Evolutionary conservation across 2,888 invertebrate genomes (phyloP), one percentile per base, ranked within the genome.

Genomic region (Amphiduros pacificus): DNA sequence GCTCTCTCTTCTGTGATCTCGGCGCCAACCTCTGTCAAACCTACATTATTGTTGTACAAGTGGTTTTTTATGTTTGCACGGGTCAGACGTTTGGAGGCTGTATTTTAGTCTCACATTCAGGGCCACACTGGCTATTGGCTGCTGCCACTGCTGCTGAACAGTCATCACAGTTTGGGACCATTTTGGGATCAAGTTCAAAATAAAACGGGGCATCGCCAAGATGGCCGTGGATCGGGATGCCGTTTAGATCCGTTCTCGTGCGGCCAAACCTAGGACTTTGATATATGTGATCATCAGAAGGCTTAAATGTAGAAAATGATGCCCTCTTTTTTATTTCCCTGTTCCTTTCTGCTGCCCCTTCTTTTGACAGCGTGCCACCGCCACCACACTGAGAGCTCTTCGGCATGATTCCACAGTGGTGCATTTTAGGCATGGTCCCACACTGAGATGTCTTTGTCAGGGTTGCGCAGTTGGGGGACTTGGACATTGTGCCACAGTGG

Each of bases 161-260:
- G n/a, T n/a, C n/a, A n/a, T n/a, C n/a, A n/a, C n/a, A n/a, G n/a
- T n/a, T n/a, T 44, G 44, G n/a, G 9, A n/a, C 44, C 44, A 44
- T 50, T 6, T 51, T 27, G 24, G 58, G 58, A 36, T 58, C 58
- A 29, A 58, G 58, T 32, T 58, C 58, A 58, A 58, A 58, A 51
- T 58, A 58, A 58, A 58, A 58, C 29, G 58, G 58, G 50, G 50
- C 58, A 28, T 49, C 50, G n/a, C 22, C 44, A 44, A 22, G 20
- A 22, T 44, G 44, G n/a, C 22, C 20, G 22, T 44, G 44, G 20
- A 44, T 22, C 44, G 22, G n/a, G 44, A n/a, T 20, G n/a, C 44
- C 4, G 6, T 44, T 22, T 17, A 44, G 22, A 20, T 44, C 44
- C 6, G 44, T 44, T n/a, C n/a, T n/a, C n/a, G n/a, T 26, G 1